phyloP scores from a whole-genome alignment of 1,140 invertebrate species.

The Pseudomyrmex concolor region DNA sequence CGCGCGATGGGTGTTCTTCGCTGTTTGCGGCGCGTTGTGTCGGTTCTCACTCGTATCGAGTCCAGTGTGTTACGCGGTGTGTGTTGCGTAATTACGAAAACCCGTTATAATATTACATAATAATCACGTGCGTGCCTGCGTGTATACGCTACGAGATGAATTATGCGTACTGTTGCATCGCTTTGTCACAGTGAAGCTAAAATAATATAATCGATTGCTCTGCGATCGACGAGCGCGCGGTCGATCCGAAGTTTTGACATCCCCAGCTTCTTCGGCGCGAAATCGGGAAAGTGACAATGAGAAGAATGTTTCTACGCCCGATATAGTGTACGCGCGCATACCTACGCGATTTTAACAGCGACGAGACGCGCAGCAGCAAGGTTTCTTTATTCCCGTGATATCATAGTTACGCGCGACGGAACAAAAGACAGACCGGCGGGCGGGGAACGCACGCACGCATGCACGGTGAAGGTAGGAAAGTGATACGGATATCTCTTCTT shows the following conservation, averaged over 20 bases:
- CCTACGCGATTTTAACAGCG: slow-evolving; percentile 8
- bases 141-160: no score
- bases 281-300: neutral
- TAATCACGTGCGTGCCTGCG: neutral
- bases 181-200: no score
- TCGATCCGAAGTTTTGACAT: no score
- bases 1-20: neutral
- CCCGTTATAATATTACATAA: slow-evolving; percentile 1
- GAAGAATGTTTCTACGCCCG: neutral
- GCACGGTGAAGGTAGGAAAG: slow-evolving; percentile 64
- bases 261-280: no score
- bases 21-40: neutral
- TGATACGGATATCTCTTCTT: slow-evolving; percentile 72
- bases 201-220: no score
- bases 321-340: no score
- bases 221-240: no score
- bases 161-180: no score
- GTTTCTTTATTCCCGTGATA: slow-evolving; percentile 46
- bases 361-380: neutral
- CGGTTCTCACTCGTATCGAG: neutral
- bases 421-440: slow-evolving; percentile 51
- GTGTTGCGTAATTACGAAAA: slow-evolving; percentile 20
- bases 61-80: neutral
- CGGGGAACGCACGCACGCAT: slow-evolving; percentile 2
- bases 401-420: slow-evolving; percentile 61